Evolutionary conservation across 2,797 vertebrate species (phyloP), one percentile per base, ranked within the genome.

Genomic region (Onychomys leucogaster): DNA sequence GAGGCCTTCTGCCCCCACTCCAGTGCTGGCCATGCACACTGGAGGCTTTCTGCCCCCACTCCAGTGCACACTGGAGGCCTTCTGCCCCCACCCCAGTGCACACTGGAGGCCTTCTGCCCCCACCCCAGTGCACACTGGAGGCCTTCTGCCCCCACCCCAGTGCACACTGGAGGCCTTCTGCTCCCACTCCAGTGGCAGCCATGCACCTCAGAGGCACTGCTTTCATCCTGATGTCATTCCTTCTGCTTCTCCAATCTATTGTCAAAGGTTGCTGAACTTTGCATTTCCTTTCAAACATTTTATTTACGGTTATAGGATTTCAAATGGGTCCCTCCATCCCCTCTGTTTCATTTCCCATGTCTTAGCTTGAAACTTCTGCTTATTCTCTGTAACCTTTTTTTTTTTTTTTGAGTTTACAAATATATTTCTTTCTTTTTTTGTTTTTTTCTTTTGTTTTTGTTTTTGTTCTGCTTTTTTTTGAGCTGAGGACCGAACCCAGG

Each of bases 291-390:
- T 90, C 6, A 67, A 76, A 16, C 41, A 29, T 37, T 76, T 37
- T 89, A 89, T 65, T 80, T 12, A 84, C 52, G 86, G 34, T 73
- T 89, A 27, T 75, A 85, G 52, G 46, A 89, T 85, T 85, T 67
- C 29, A 25, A 57, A 12, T 73, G 57, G 6, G 25, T 55, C 17
- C 37, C 32, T 80, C 21, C 43, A 49, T 71, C 63, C 46, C 52
- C 52, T 29, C 49, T 29, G 21, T 10, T 52, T 67, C 61, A 49
- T 57, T 94, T 76, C 61, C 57, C 29, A 17, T 57, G 77, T 85
- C 85, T 75, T 55, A 57, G 21, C 55, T 96, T 76, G 75, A 65
- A 96, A 94, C 67, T 73, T 80, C 14, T 80, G 43, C 71, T 52
- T 41, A 71, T 59, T 81, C 69, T 55, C 8, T 73, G n/a, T 73